Base-by-base conservation (phyloP, 2,113 vertebrate species). In the Alethe diademata region DNA sequence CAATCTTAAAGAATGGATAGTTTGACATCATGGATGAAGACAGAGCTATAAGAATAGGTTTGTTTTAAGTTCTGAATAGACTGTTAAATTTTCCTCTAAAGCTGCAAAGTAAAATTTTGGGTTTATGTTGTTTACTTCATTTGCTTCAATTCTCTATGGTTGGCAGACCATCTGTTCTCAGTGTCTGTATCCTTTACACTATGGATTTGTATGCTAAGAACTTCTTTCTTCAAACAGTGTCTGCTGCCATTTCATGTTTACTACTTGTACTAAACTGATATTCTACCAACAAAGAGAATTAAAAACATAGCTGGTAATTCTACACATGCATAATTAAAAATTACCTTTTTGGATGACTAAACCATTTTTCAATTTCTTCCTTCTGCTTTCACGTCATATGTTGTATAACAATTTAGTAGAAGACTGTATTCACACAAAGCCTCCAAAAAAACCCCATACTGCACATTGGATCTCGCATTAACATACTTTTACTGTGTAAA, bases 161-260 rank as follows among this genome's bases (percentile, higher is more conserved):
- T 90, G 66, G 78, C 25, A 82, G 19, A 88, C 92, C 78, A 96
- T 95, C 90, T 96, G 93, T 92, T 93, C 71, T 73, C 23, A 53
- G 4, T 76, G 45, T 57, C 53, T 90, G 45, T 40, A 72, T 88
- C 45, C 8, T 85, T 93, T 94, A 93, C 53, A 17, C 66, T 51
- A 6, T 15, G 62, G 81, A 92, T 93, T 90, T 95, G 42, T 26
- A 79, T 48, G 45, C 28, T 64, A 92, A 89, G 42, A 83, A 85
- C 25, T 64, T 78, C 11, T 66, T 93, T 85, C 51, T 92, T 94
- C 35, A 76, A 60, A 82, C 15, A 82, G n/a, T 51, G 17, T 65
- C 33, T 79, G 45, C 19, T 92, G 67, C 40, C 64, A 76, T 95
- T 95, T 93, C 66, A 50, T 65, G 66, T 79, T 93, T 95, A 85